These are phyloP conservation scores for Nephrotoma appendiculata DNA, from an alignment of 2,888 invertebrate species.

Conservation along the genomic window DNA sequence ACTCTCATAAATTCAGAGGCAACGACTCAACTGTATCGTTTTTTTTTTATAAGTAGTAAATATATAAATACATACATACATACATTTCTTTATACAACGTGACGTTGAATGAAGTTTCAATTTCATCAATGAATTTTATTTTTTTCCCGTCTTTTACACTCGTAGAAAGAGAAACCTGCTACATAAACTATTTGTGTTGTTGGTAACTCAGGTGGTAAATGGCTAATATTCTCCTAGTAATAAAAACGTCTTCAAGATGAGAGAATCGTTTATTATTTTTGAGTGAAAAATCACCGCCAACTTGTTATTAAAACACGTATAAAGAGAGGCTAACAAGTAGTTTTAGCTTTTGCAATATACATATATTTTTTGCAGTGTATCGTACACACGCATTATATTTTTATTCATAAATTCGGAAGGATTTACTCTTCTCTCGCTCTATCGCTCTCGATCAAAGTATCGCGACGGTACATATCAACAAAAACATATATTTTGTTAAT, in stretches of 20 bases:
- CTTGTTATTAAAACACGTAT: not conserved
- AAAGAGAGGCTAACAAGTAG: not conserved
- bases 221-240: not conserved
- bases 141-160: not conserved
- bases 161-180: not conserved
- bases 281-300: not conserved
- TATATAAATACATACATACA: not conserved
- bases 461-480: not conserved
- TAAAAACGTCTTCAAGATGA: not conserved
- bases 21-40: not conserved
- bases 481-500: not conserved
- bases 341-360: not conserved
- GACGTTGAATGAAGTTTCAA: not conserved
- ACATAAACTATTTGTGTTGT: not conserved
- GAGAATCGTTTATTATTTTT: not conserved
- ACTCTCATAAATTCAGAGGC: not conserved
- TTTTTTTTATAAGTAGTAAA: not conserved
- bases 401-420: not conserved
- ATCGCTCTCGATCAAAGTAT: not conserved
- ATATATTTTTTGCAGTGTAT: not conserved
- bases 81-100: not conserved
- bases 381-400: not conserved
- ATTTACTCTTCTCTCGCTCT: not conserved
- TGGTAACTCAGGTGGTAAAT: not conserved
- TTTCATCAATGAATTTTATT: not conserved